These are phyloP conservation scores for Galleria mellonella DNA, from an alignment of 1,140 invertebrate genomes.

Conservation along the genomic window DNA sequence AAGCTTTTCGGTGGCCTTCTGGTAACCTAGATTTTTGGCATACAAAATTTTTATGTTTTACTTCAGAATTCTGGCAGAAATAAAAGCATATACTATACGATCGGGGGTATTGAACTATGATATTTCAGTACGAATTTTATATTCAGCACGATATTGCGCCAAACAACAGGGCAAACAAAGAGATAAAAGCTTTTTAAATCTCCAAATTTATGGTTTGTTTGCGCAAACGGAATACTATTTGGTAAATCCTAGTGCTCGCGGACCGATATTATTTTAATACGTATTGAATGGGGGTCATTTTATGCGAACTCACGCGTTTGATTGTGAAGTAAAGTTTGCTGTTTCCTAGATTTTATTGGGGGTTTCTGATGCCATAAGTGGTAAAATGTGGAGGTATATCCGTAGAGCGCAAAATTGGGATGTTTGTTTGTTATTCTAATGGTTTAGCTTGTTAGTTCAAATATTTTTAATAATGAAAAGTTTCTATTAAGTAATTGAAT, in stretches of 20 bases:
- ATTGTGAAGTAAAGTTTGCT: no score
- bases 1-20: no score
- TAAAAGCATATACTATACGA: background rate
- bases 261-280: constrained; percentile 51
- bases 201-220: constrained; percentile 65
- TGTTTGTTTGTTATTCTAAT: no score
- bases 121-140: constrained; percentile 21
- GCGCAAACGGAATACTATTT: constrained; percentile 41
- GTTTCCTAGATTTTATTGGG: no score
- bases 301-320: constrained; percentile 29
- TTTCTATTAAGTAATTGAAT: no score
- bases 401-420: no score
- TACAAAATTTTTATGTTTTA: no score
- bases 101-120: constrained; percentile 6
- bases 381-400: no score
- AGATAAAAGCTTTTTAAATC: constrained; percentile 68
- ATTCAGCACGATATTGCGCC: constrained; percentile 28
- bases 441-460: no score
- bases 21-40: no score
- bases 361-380: no score
- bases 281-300: constrained; percentile 21
- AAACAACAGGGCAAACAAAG: constrained; percentile 44
- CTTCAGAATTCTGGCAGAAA: background rate
- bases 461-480: no score
- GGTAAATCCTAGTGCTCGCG: constrained; percentile 26